Conservation (phyloP, 2,113 vertebrate species). For the Corvus hawaiiensis region DNA sequence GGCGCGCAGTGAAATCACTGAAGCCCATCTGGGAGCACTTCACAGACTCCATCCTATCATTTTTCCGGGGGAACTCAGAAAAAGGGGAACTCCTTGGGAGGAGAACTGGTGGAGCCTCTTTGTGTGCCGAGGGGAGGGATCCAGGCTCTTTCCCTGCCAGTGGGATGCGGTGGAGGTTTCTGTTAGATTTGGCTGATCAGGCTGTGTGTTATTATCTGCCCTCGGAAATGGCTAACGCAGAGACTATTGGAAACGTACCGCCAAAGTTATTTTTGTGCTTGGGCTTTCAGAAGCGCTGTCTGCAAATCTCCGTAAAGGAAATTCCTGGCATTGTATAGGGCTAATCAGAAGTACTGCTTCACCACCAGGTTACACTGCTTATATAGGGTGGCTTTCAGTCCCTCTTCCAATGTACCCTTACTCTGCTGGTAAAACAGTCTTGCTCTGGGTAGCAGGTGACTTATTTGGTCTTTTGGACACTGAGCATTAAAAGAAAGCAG, state of each 20-base stretch:
- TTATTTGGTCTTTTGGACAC: not conserved
- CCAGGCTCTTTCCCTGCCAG: not conserved
- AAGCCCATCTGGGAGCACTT: not conserved
- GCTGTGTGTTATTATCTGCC: not conserved
- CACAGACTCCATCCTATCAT: accelerated
- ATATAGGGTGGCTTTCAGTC: not conserved
- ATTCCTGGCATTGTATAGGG: conserved; percentile 48
- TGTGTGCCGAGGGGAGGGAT: not conserved
- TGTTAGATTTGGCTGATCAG: not conserved
- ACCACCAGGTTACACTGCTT: not conserved
- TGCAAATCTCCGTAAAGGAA: conserved; percentile 33
- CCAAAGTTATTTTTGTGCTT: conserved; percentile 31
- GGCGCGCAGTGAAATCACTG: accelerated
- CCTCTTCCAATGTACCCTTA: not conserved
- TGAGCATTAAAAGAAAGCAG: not conserved
- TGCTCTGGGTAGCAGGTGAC: not conserved
- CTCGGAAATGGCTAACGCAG: not conserved
- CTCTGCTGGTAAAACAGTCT: not conserved
- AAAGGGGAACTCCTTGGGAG: not conserved
- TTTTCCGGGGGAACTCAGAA: not conserved
- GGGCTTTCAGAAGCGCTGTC: conserved; percentile 12
- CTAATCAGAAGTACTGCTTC: conserved; percentile 22
- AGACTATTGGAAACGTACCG: conserved; percentile 26
- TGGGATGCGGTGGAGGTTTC: conserved; percentile 1
- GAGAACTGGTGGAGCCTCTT: not conserved